Conservation (phyloP, 2,113 vertebrate species). For the Malaclemys terrapin region DNA sequence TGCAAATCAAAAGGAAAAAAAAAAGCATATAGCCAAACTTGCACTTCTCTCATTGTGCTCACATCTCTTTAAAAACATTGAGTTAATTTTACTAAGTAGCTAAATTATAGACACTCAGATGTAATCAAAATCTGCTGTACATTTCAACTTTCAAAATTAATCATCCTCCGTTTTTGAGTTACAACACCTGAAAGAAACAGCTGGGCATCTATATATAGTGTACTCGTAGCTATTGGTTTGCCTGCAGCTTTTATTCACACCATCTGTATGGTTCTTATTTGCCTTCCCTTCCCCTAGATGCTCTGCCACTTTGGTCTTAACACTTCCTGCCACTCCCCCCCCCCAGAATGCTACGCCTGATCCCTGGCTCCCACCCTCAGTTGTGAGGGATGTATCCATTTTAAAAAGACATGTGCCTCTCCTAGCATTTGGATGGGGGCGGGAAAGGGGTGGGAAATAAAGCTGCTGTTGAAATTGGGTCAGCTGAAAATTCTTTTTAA, state of each 20-base stretch:
- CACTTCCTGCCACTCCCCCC: background rate
- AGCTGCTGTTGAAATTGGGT: accelerated
- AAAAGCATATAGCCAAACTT: constrained; percentile 7
- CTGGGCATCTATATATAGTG: constrained; percentile 60
- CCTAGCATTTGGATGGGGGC: accelerated
- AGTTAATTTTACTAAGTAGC: constrained; percentile 81
- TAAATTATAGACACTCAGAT: constrained; percentile 80
- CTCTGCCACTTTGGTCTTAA: constrained; percentile 1
- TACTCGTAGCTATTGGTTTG: background rate
- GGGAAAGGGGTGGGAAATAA: accelerated
- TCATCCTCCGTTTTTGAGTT: constrained; percentile 50
- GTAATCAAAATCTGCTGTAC: constrained; percentile 71
- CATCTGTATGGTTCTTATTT: constrained; percentile 39
- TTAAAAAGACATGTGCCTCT: accelerated
- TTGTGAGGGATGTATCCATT: background rate
- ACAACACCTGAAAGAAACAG: constrained; percentile 72
- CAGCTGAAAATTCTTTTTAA: accelerated
- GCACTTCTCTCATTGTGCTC: constrained; percentile 74
- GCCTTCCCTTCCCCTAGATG: background rate
- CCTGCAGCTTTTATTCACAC: background rate
- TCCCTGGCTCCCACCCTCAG: background rate
- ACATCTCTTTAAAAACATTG: constrained; percentile 62
- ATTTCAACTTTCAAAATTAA: constrained; percentile 73
- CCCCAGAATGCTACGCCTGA: background rate
- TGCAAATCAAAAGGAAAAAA: background rate